phyloP scores from a whole-genome alignment of 2,888 invertebrate species.

The Eupithecia insigniata region DNA sequence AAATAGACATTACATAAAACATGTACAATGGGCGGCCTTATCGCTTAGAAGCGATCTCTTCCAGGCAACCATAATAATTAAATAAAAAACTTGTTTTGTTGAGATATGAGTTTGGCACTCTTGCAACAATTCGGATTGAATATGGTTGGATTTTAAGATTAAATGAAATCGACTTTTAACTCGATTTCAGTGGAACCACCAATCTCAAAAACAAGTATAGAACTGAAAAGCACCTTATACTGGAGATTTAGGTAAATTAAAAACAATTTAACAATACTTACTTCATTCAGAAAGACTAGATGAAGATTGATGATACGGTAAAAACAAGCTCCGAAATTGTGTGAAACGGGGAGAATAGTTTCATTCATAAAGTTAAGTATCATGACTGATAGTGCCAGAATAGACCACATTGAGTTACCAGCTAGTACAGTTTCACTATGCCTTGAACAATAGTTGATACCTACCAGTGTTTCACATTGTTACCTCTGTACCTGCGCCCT shows the following conservation, averaged over 20 bases:
- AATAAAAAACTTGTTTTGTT: background rate
- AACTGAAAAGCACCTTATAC: background rate
- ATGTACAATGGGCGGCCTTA: no score
- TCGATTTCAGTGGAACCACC: background rate
- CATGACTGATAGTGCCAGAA: background rate
- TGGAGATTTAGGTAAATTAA: background rate
- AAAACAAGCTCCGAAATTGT: background rate
- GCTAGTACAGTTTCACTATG: slow-evolving; percentile 15
- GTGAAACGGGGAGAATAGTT: background rate
- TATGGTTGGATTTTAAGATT: background rate
- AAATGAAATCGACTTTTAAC: background rate
- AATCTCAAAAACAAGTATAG: background rate
- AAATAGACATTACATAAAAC: no score
- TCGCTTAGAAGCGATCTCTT: no score
- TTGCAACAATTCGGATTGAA: background rate
- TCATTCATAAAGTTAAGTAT: background rate
- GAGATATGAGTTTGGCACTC: background rate
- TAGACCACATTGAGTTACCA: slow-evolving; percentile 1
- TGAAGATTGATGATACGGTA: background rate
- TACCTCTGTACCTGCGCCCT: slow-evolving; percentile 59
- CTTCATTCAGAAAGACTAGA: background rate
- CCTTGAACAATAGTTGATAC: slow-evolving; percentile 49
- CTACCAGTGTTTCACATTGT: slow-evolving; percentile 58
- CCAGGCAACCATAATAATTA: background rate
- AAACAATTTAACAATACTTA: background rate